Evolutionary conservation across 2,113 vertebrate species (phyloP), one percentile per base, ranked within the genome.

Genomic region (Nothocercus julius): DNA sequence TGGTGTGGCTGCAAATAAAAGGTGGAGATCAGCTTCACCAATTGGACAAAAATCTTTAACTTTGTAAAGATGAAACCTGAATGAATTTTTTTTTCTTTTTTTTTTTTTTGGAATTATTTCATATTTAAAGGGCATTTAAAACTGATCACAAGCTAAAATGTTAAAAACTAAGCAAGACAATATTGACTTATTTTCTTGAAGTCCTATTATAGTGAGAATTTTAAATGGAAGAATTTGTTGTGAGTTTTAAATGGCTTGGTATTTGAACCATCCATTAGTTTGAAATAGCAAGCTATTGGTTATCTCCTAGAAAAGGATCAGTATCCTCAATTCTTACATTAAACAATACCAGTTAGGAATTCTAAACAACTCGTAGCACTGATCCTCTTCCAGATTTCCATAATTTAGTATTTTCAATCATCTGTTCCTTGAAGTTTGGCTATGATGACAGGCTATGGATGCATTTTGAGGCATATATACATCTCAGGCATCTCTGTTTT

Each of bases 351-450:
- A 59, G 4, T 58, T 42, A 13, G 63, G 56, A 72, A 84, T 9
- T 44, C 45, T 69, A 67, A 89, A 87, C 17, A 49, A 56, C 25
- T 61, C 53, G 22, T 8, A 95, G 53, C 69, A 66, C n/a, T 44
- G 21, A 82, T 51, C 32, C 27, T 5, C 21, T 67, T 91, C 30
- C 44, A 67, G 32, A 87, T 87, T 90, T 91, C 76, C 40, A 54
- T 51, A 30, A 47, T 34, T 36, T 16, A 47, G 11, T 73, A 79
- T 91, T 89, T 68, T 93, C 38, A 69, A 73, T 94, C 70, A 89
- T 89, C 84, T 93, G 44, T 61, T 86, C 69, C 51, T 93, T 90
- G 80, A 86, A 81, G 77, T 68, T 72, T 87, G 38, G 62, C 47
- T 68, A 11, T 45, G 66, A 84, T 3, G 8, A 93, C 75, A 90